A percentile compares a stretch with the other conserved stretches of the same genome.
These are phyloP conservation scores for Cephonodes hylas DNA, from an alignment of 2,888 invertebrate species.

Conservation along the genomic window DNA sequence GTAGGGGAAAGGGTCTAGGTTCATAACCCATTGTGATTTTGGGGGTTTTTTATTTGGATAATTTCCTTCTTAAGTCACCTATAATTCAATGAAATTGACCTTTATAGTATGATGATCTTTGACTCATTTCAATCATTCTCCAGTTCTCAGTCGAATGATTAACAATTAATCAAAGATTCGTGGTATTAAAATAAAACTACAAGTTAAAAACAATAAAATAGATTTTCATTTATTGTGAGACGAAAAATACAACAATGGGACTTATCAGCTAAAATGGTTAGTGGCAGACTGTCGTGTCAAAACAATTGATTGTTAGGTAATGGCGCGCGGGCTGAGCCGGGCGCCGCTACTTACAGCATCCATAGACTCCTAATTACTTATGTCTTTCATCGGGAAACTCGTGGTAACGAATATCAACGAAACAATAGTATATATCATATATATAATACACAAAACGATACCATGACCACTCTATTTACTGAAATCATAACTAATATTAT, in stretches of 20 bases:
- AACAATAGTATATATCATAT: conserved; percentile 53
- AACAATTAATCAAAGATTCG: no score
- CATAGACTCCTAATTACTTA: conserved; percentile 70
- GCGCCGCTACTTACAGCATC: conserved; percentile 35
- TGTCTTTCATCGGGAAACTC: conserved; percentile 80
- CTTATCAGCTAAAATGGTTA: conserved; percentile 80
- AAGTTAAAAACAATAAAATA: conserved; percentile 80
- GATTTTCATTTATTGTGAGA: conserved; percentile 82
- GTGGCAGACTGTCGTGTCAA: conserved; percentile 79
- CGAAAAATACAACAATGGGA: conserved; percentile 82
- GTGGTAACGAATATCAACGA: conserved; percentile 78
- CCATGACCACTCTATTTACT: conserved; percentile 70
- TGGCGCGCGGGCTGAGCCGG: conserved; percentile 25
- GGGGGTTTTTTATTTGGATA: no score
- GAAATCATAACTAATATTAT: conserved; percentile 74
- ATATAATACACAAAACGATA: conserved; percentile 73
- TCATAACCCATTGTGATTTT: no score
- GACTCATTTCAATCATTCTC: no score
- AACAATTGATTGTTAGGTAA: conserved; percentile 64
- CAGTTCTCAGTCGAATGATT: no score
- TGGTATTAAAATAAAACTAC: conserved; percentile 65
- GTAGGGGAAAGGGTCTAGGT: no score
- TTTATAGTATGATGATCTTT: no score
- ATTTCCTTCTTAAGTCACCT: no score
- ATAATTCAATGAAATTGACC: no score